phyloP scores from a whole-genome alignment of 1,140 invertebrate species.

The Phenacoccus solenopsis region DNA sequence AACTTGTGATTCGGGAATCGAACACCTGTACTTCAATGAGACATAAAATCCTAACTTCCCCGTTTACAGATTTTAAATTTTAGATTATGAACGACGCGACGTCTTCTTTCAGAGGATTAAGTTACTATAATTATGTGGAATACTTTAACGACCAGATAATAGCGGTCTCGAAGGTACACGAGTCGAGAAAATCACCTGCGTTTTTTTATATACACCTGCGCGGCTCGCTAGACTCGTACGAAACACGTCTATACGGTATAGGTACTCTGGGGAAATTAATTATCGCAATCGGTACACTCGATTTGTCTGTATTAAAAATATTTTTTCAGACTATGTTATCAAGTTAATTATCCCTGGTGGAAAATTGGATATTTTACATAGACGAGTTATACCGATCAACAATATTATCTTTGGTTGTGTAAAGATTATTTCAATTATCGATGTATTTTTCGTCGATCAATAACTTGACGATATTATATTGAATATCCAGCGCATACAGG shows the following conservation, averaged over 20 bases:
- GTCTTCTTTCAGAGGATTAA: neutral
- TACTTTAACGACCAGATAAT: slow-evolving; percentile 2
- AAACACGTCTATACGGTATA: neutral
- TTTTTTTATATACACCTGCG: neutral
- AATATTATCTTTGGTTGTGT: too few relatives aligned
- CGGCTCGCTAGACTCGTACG: neutral
- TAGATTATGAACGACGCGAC: neutral
- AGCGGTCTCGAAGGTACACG: neutral
- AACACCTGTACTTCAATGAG: neutral
- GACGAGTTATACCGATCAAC: too few relatives aligned
- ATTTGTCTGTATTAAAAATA: neutral
- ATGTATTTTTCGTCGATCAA: neutral
- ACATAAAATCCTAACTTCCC: neutral
- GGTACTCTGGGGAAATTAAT: neutral
- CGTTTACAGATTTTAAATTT: neutral
- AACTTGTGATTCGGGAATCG: too few relatives aligned
- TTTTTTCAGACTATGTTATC: neutral
- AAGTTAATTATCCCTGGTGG: neutral
- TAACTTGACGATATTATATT: too few relatives aligned
- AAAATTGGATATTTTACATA: neutral
- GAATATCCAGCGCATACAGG: too few relatives aligned
- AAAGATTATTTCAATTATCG: too few relatives aligned
- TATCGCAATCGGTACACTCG: neutral
- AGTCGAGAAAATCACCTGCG: neutral
- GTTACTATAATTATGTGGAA: neutral